Percentiles rank a stretch among this genome's conserved stretches.
Conservation (phyloP, 2,113 vertebrate species). For the Pungitius pungitius region DNA sequence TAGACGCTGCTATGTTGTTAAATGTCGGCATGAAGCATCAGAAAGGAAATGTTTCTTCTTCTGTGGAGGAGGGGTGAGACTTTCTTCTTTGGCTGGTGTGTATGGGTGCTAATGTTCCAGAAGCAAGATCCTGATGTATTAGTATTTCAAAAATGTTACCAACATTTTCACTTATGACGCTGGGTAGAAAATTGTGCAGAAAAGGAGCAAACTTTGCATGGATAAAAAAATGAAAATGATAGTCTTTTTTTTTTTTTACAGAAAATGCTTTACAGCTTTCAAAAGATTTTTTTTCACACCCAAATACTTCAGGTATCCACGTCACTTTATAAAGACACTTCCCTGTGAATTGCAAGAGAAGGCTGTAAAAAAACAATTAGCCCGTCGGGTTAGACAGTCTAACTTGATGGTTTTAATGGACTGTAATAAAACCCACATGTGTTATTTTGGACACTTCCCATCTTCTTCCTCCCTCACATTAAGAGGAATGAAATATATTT, state of each 20-base stretch:
- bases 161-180: not conserved
- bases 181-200: not conserved
- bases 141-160: not conserved
- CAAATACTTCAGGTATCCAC: not conserved
- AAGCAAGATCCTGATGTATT: slow-evolving; percentile 1
- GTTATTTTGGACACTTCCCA: slow-evolving; percentile 7
- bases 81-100: not conserved
- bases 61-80: slow-evolving; percentile 1
- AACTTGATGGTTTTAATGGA: not conserved
- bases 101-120: not conserved
- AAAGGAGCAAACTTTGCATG: not conserved
- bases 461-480: not conserved
- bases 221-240: not conserved
- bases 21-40: not conserved
- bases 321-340: not conserved
- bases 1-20: slow-evolving; percentile 52
- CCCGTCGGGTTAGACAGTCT: not conserved
- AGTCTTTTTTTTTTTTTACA: no score
- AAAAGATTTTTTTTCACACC: not conserved
- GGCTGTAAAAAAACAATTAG: no score
- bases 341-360: not conserved
- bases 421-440: not conserved
- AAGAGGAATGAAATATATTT: slow-evolving; percentile 30
- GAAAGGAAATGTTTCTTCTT: slow-evolving; percentile 8
- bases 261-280: not conserved